Evolutionary conservation across 2,113 vertebrate species (phyloP), one percentile per base, ranked within the genome.

Genomic region (Otus sunia): DNA sequence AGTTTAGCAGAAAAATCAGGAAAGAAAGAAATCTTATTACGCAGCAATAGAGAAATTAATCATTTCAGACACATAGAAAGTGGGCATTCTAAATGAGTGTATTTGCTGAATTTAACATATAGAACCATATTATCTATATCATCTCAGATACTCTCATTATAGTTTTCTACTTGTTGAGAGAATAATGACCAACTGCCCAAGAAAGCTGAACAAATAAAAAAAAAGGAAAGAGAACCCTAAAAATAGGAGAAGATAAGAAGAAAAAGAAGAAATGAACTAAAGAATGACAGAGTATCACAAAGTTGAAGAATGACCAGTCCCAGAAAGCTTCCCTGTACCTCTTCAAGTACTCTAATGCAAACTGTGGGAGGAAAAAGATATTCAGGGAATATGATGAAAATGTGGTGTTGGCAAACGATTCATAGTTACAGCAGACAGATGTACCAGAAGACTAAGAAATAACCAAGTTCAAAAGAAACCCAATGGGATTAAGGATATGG

Each of bases 401-500:
- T 95, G 92, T 94, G 96, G 94, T 96, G 92, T 95, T 94, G 95
- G 96, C 82, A 95, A 97, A 96, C 39, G 95, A 95, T 91, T 95
- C 95, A 86, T 91, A 94, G 97, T 82, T 96, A 90, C 77, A 96
- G 74, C 78, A 95, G 94, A 94, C 94, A 96, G 94, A 97, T 93
- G 81, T 88, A 94, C 60, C 92, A 95, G 77, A 96, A 97, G 92
- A 90, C 88, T 90, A 88, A 96, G 92, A 97, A 96, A 94, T 93
- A 97, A 95, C 85, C 91, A 95, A 97, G 96, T 97, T 97, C 97
- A 98, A 98, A 96, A 96, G 96, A 97, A 95, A 97, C 97, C 96
- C 97, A 97, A 94, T 93, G 96, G 97, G 97, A 97, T 97, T 98
- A 97, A 95, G 94, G 96, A 97, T 96, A 94, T 86, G 91, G 95